Evolutionary conservation across 2,113 vertebrate species (phyloP), one percentile per base, ranked within the genome.

Genomic region (Eurystomus gularis): DNA sequence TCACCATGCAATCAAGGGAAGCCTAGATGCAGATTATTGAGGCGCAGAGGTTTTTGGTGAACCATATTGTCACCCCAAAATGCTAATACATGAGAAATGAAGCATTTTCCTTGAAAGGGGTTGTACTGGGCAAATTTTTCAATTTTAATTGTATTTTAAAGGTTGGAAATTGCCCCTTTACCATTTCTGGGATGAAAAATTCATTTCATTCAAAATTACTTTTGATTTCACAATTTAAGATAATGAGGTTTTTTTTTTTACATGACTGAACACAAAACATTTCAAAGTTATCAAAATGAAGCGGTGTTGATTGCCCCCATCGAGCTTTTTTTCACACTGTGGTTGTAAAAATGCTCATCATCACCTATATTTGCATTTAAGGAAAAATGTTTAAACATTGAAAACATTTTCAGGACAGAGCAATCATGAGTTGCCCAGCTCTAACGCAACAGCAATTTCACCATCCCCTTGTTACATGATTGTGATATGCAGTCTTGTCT

Each of bases 221-320:
- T 95, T 70, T 96, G 91, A 94, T 96, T 97, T 97, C 94, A 95
- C 90, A 93, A 90, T 90, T 96, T 91, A 82, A 88, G 66, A 44
- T 94, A 93, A 93, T 85, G 86, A 96, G 13, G 7, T 55, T 10
- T 68, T 5, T 78, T 93, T 87, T 90, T 93, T 69, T 3, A 86
- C 0, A 0, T 61, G 52, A 70, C 39, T 87, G 86, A 93, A 93
- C 81, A 91, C 18, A 89, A 91, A 95, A 66, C 58, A 65, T 31
- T 93, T 94, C n/a, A 40, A 85, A 96, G 71, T 95, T 91, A 93
- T 89, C 91, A 82, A 91, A 94, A 89, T 51, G 78, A 91, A 73
- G 66, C 78, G 52, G 33, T 54, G 78, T 31, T 94, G 87, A 96
- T 88, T 91, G 70, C 15, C 75, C 66, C 39, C 2, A 0, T 0